Conservation (phyloP, 2,113 vertebrate species). For the Cebidichthys violaceus region DNA sequence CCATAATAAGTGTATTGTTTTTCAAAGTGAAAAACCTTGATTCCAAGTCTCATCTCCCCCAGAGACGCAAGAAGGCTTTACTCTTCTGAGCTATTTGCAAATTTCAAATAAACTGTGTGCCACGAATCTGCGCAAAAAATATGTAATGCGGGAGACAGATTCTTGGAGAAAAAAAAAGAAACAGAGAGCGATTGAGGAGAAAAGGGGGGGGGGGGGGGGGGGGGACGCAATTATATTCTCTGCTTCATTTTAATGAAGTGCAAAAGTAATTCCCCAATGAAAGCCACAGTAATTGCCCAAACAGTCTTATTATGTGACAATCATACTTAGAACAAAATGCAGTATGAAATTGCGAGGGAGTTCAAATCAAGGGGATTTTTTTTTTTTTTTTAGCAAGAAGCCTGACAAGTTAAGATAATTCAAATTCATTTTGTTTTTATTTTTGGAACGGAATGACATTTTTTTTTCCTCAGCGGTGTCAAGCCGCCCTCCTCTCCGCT, state of each 20-base stretch:
- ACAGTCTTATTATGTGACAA: slow-evolving; percentile 85
- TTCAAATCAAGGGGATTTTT: slow-evolving; percentile 76
- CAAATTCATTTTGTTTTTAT: slow-evolving; percentile 67
- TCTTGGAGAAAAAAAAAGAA: slow-evolving; percentile 25
- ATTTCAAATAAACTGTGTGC: slow-evolving; percentile 58
- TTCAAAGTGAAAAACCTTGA: slow-evolving; percentile 65
- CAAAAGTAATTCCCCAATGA: slow-evolving; percentile 81
- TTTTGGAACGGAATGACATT: slow-evolving; percentile 50
- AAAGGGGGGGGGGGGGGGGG: slow-evolving; percentile 30
- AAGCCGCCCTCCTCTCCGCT: slow-evolving; percentile 26
- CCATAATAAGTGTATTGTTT: slow-evolving; percentile 67
- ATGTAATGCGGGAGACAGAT: slow-evolving; percentile 34
- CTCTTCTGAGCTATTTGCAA: slow-evolving; percentile 62
- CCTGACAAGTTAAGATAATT: slow-evolving; percentile 80
- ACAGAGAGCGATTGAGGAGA: slow-evolving; percentile 42
- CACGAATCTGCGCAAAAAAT: slow-evolving; percentile 10
- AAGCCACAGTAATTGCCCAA: slow-evolving; percentile 81
- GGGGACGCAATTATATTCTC: slow-evolving; percentile 76
- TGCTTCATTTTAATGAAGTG: slow-evolving; percentile 80
- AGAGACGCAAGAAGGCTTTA: slow-evolving; percentile 57
- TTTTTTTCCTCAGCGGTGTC: slow-evolving; percentile 32
- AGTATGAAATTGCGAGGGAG: slow-evolving; percentile 75
- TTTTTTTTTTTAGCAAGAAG: slow-evolving; percentile 66
- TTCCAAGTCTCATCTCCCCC: slow-evolving; percentile 59
- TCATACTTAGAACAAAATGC: slow-evolving; percentile 80